A percentile compares a stretch with the other conserved stretches of the same genome.
These are phyloP conservation scores for Paralichthys olivaceus DNA, from an alignment of 2,113 vertebrate genomes.

Conservation along the genomic window DNA sequence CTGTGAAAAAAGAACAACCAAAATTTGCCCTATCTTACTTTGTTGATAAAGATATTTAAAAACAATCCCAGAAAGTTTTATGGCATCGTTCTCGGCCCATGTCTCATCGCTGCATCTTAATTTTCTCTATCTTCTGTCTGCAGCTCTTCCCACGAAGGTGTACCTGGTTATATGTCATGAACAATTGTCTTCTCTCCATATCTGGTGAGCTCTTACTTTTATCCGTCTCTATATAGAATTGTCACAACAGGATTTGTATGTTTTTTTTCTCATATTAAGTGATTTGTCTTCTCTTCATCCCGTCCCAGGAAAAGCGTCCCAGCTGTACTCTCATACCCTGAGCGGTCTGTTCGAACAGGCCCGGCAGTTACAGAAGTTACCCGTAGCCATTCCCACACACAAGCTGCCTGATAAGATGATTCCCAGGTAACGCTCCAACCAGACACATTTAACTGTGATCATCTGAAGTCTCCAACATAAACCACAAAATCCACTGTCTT, in stretches of 20 bases:
- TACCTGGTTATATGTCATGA: slow-evolving; percentile 99
- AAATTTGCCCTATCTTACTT: no score
- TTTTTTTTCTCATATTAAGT: not conserved
- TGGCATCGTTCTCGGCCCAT: no score
- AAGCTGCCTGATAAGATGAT: slow-evolving; percentile 98
- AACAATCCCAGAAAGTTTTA: no score
- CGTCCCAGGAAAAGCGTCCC: slow-evolving; percentile 93
- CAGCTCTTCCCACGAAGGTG: slow-evolving; percentile 96
- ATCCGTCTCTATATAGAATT: not conserved
- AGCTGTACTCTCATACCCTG: slow-evolving; percentile 98
- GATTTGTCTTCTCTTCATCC: not conserved
- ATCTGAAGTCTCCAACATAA: not conserved
- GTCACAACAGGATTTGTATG: not conserved
- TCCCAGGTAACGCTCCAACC: slow-evolving; percentile 83
- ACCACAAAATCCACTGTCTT: not conserved
- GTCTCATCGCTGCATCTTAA: no score
- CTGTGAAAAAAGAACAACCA: no score
- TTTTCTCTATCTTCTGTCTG: slow-evolving; percentile 12
- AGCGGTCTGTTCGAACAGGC: slow-evolving; percentile 96
- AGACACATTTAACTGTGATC: not conserved
- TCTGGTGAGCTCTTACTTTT: slow-evolving; percentile 86
- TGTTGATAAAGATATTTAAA: no score
- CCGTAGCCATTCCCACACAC: slow-evolving; percentile 96
- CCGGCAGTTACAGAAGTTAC: slow-evolving; percentile 96
- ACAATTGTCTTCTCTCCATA: slow-evolving; percentile 96